Evolutionary conservation across 2,797 vertebrate genomes (phyloP).

Genomic region (Sebastiscus tertius): DNA sequence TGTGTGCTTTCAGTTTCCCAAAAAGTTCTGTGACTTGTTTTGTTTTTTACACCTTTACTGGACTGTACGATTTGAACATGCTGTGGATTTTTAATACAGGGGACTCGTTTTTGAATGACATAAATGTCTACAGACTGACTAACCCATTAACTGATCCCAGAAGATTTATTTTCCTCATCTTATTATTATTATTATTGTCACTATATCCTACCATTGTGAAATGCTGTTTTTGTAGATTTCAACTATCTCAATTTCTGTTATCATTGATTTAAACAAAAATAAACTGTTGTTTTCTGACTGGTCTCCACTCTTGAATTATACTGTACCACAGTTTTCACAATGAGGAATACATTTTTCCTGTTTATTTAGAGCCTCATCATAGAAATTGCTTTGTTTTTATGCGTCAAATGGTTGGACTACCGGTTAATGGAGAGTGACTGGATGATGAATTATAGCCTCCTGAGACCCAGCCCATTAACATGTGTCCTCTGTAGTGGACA

Average conservation of each 20-base stretch:
- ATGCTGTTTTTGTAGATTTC: constrained; percentile 36
- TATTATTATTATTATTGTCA: constrained; percentile 17
- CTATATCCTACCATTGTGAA: not conserved
- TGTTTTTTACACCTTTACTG: constrained; percentile 13
- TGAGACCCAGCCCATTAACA: too few relatives aligned
- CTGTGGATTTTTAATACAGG: constrained; percentile 19
- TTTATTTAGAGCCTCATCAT: not conserved
- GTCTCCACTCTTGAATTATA: constrained; percentile 30
- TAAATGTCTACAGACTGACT: not conserved
- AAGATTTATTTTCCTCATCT: constrained; percentile 32
- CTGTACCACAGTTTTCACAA: not conserved
- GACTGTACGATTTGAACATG: constrained; percentile 20
- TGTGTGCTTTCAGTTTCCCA: constrained; percentile 7
- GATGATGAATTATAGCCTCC: not conserved
- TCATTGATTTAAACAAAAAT: constrained; percentile 60
- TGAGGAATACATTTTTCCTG: not conserved
- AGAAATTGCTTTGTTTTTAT: not conserved
- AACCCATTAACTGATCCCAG: not conserved
- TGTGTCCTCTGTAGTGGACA: too few relatives aligned
- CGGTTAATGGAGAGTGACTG: not conserved
- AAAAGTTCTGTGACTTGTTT: constrained; percentile 1
- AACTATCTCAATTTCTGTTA: constrained; percentile 14
- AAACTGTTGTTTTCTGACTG: constrained; percentile 67
- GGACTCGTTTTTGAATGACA: constrained; percentile 27
- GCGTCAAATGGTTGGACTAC: not conserved